Base-by-base conservation (phyloP, 2,113 vertebrate species). In the Oxyruncus cristatus region DNA sequence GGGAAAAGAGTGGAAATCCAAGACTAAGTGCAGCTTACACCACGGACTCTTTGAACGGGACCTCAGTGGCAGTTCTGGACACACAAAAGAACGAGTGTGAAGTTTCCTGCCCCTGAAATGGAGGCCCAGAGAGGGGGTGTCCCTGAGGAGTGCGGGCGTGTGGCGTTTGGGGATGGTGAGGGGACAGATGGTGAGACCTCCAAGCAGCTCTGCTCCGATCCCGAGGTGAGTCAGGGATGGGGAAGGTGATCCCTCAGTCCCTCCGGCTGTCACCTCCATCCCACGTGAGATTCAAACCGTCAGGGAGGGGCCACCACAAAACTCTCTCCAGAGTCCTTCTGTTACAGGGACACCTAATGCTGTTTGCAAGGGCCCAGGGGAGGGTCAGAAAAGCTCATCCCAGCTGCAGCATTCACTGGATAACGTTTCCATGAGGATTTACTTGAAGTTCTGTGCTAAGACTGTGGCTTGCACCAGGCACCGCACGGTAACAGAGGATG, bases 101-200 rank as follows among this genome's bases (percentile, higher is more conserved):
- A 6, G 3, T 33, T 46, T 39, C 28, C 72, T 33, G 37, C 39
- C 39, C 6, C 0, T 63, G 42, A 33, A 39, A 67, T 1, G 20
- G 73, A 12, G 72, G n/a, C 37, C 17, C 0, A 0, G 15, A 0
- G 33, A 13, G 1, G 5, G 16, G 32, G 11, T 28, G 67, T 65
- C 75, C 66, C 90, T 1, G 6, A 0, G 27, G 55, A 35, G 52
- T 0, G 0, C 27, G 7, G 49, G 42, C 4, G 0, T 2, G 33
- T 6, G 49, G 26, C n/a, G 27, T 16, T 21, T 11, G 47, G 32
- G 22, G 12, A 37, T 9, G 26, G 42, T 13, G 83, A 62, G 50
- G 26, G 59, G 80, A 8, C 55, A 89, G 89, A 77, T 62, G 83
- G 72, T 18, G 63, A 73, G 3, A 17, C 13, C 65, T 18, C 76